A percentile compares a stretch with the other conserved stretches of the same genome.
Conservation (phyloP, 2,888 invertebrate genomes). For the Machimus atricapillus region DNA sequence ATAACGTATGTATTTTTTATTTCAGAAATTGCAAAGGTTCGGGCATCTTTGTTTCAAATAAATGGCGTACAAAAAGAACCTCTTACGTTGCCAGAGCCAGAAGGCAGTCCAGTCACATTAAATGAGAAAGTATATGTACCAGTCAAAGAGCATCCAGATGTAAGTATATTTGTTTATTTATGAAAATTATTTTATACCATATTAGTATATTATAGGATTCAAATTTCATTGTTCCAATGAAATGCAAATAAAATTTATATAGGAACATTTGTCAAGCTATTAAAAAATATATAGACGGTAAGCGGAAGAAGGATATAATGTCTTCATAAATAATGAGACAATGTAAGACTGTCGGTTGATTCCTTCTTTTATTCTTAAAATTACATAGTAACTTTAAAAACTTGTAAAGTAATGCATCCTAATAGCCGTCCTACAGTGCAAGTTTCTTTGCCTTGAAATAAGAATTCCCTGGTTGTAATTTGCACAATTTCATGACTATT, state of each 20-base stretch:
- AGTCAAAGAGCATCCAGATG: conserved; percentile 99
- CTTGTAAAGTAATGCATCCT: neutral
- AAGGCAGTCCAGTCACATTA: conserved; percentile 88
- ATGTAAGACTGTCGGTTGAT: too few species aligned
- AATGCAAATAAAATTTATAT: too few species aligned
- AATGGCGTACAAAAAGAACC: conserved; percentile 96
- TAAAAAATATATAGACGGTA: too few species aligned
- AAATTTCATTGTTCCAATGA: neutral
- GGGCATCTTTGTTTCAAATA: conserved; percentile 98
- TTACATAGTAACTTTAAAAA: too few species aligned
- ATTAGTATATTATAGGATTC: neutral
- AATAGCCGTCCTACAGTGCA: neutral
- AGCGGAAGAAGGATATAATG: too few species aligned
- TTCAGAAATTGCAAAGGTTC: conserved; percentile 97
- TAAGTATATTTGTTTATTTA: conserved; percentile 68
- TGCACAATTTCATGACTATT: neutral
- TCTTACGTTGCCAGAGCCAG: conserved; percentile 86
- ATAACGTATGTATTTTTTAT: conserved; percentile 58
- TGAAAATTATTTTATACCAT: neutral
- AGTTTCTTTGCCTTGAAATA: neutral
- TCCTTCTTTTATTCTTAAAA: too few species aligned
- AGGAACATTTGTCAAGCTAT: too few species aligned
- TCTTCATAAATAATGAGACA: too few species aligned
- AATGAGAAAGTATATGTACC: conserved; percentile 99
- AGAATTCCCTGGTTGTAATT: neutral